Evolutionary conservation across 30 jellyfish, hydroid and myxozoan genomes (phyloP).

Genomic region (Hydra vulgaris): DNA sequence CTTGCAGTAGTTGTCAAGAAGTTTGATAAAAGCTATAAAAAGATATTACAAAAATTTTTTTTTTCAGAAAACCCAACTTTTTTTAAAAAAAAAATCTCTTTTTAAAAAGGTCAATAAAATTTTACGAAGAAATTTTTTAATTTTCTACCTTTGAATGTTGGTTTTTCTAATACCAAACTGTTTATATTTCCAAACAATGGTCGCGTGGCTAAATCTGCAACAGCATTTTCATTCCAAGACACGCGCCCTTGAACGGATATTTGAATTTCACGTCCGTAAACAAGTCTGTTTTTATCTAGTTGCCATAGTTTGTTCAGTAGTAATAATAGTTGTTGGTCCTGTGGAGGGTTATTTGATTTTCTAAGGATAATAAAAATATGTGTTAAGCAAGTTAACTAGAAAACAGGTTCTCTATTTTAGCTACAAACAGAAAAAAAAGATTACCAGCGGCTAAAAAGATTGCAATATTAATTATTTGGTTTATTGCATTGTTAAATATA

Average conservation of each 20-base stretch:
- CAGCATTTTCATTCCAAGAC: slow-evolving; percentile 9
- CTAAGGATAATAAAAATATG: neutral
- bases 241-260: slow-evolving; percentile 16
- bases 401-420: no score
- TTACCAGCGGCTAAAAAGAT: no score
- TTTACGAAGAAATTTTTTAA: no score
- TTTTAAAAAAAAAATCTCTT: neutral
- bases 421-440: no score
- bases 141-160: slow-evolving; percentile 23
- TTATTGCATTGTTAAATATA: no score
- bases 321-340: neutral
- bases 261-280: slow-evolving; percentile 17
- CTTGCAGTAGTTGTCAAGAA: slow-evolving; percentile 65
- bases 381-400: no score
- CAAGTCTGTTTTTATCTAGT: slow-evolving; percentile 17
- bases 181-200: slow-evolving; percentile 12
- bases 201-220: slow-evolving; percentile 1
- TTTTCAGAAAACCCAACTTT: neutral
- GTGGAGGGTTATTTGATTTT: neutral
- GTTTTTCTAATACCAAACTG: slow-evolving; percentile 5
- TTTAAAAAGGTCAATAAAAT: slow-evolving; percentile 1
- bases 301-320: slow-evolving; percentile 10
- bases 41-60: neutral
- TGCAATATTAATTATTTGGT: no score
- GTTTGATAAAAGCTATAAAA: slow-evolving; percentile 67